Percentiles rank a stretch among this genome's conserved stretches.
Conservation (phyloP, 2,113 vertebrate species). For the Zapornia atra region DNA sequence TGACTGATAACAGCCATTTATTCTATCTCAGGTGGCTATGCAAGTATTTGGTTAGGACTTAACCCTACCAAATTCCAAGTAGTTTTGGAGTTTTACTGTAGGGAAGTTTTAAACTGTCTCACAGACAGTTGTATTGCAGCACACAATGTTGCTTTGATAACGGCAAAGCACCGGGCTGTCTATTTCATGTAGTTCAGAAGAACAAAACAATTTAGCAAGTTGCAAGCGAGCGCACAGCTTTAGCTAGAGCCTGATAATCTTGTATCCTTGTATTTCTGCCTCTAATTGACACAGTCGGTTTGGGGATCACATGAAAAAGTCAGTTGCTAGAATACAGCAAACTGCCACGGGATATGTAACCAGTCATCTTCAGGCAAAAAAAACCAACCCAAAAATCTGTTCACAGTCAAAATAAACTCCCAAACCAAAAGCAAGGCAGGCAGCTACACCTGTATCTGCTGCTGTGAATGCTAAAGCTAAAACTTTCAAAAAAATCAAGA, state of each 20-base stretch:
- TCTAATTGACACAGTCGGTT: neutral
- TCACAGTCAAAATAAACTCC: neutral
- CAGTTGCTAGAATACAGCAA: neutral
- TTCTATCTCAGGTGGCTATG: neutral
- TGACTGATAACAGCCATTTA: constrained; percentile 15
- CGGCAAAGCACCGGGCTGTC: neutral
- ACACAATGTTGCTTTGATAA: neutral
- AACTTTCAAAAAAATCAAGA: constrained; percentile 40
- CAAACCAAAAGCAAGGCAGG: neutral
- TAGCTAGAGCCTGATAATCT: neutral
- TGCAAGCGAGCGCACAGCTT: neutral
- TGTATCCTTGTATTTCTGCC: neutral
- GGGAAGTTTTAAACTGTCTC: neutral
- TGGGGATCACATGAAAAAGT: neutral
- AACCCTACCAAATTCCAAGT: constrained; percentile 1
- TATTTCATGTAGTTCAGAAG: neutral
- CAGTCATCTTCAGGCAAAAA: neutral
- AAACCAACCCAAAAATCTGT: neutral
- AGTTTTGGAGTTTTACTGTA: neutral
- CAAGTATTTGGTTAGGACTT: constrained; percentile 35
- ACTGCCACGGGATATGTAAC: neutral
- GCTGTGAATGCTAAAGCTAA: neutral
- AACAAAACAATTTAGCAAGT: neutral
- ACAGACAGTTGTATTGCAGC: neutral
- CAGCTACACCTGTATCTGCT: neutral